Evolutionary conservation across 2,888 invertebrate genomes (phyloP), one percentile per base, ranked within the genome.

Genomic region (Thereva nobilitata): DNA sequence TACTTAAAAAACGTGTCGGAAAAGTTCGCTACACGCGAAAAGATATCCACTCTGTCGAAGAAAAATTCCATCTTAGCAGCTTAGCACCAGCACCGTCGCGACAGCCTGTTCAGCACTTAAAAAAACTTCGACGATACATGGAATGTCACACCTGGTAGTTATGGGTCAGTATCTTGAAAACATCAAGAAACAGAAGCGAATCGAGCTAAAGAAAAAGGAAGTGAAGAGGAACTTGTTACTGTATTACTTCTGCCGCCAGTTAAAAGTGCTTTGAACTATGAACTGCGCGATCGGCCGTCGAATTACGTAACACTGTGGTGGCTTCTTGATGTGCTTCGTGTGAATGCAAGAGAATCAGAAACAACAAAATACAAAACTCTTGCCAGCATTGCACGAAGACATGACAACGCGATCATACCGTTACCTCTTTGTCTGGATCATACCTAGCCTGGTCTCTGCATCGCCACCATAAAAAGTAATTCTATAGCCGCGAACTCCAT

Each of bases 391-490:
- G 61, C 23, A 23, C 41, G 61, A 50, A 61, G 50, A 61, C 50
- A 61, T 23, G 23, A 23, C 23, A 61, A 40, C 41, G 34, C 57
- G 37, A 59, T 59, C 23, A 40, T 61, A 61, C 61, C 61, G 61
- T 61, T 61, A 61, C 35, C 61, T 61, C 61, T 61, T 61, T 61
- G 50, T 61, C 61, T 50, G 50, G 37, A 61, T 61, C 38, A 41
- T 50, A 61, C 38, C 50, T 59, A 41, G 49, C 50, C 50, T 34
- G 49, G 49, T 50, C 50, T 61, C 61, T 50, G 40, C 61, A 61
- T 61, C 23, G 5, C 61, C 61, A 61, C 61, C 61, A 61, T 61
- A 61, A 61, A 61, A 61, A 61, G 61, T 61, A 61, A 61, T 61
- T 40, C 61, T 50, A 23, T 23, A 61, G 50, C 41, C 61, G 61